Evolutionary conservation across 1,140 invertebrate genomes (phyloP), one percentile per base, ranked within the genome.

Genomic region (Neodiprion lecontei): DNA sequence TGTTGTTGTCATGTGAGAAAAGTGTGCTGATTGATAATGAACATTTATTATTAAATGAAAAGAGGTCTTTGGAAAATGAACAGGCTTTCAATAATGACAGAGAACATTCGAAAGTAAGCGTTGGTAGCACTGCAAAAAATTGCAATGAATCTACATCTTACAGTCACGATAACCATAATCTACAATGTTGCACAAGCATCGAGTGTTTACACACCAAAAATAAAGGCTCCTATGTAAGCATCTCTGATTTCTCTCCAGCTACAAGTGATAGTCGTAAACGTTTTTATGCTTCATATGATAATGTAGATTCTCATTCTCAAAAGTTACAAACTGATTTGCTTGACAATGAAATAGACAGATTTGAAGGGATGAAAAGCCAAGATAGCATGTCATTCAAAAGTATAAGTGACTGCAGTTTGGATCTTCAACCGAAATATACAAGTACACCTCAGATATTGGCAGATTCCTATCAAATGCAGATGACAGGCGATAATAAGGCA

Each of bases 371-470:
- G 11, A 61, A 61, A 61, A 61, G 53, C 53, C 53, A 61, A 61
- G 53, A 61, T 61, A 61, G 53, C 53, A 61, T 61, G 53, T 61
- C 53, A 17, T 61, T 61, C 53, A 61, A 61, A 61, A 61, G 53
- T 61, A 61, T 61, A 61, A 61, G 53, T 17, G 53, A 61, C n/a
- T 61, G 11, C n/a, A 61, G n/a, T 61, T 17, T 61, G 7, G 53
- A 47, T 47, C 21, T 21, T 21, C 28, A 72, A 49, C 81, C 81
- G 40, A 73, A 78, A 49, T 81, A 73, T 11, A 77, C 80, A 23
- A 82, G 81, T 74, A 82, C 81, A 11, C 81, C 81, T 12, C 75
- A 72, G 50, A 4, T 73, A 48, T 12, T 14, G 5, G 12, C 40
- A 69, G 23, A 69, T 23, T 14, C 4, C 9, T 12, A 69, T n/a